Base-by-base conservation (phyloP, 2,888 invertebrate genomes). In the Drosophila kuntzei region DNA sequence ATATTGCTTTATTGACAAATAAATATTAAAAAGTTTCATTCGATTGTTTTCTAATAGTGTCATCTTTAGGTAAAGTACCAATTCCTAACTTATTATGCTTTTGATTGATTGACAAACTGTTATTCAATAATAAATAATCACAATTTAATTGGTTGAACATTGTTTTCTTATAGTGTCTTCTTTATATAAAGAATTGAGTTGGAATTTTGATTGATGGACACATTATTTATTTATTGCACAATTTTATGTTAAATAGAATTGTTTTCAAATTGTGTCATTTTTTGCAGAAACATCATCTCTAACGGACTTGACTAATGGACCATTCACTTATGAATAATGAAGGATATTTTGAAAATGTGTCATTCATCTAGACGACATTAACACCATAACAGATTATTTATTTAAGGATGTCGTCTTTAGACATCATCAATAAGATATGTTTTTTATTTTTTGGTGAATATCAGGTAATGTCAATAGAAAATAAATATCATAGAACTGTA, bases 1-100 rank as follows among this genome's bases (percentile, higher is more conserved):
- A n/a, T n/a, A n/a, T n/a, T n/a, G n/a, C n/a, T n/a, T n/a, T n/a
- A n/a, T n/a, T n/a, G n/a, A n/a, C n/a, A n/a, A n/a, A n/a, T n/a
- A n/a, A n/a, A n/a, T n/a, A n/a, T n/a, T n/a, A n/a, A n/a, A n/a
- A n/a, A n/a, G n/a, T n/a, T n/a, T n/a, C n/a, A n/a, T n/a, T 27
- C 54, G 44, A 65, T 57, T 46, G 41, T 34, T 29, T 27, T 9
- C 11, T n/a, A 12, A 5, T 7, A n/a, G 36, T 54, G 54, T 22
- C 36, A 46, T 36, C 27, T 36, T n/a, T 18, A 27, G 36, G 16
- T 12, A 43, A 32, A 22, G 11, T 32, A 11, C 8, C 14, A 43
- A 20, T 20, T 32, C 41, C 11, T n/a, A 43, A 14, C 20, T 9
- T 8, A 11, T 25, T 18, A 11, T 16, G n/a, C 25, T 25, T 51